phyloP scores from a whole-genome alignment of 1,140 invertebrate genomes.

The Dolichoris vasculosae region DNA sequence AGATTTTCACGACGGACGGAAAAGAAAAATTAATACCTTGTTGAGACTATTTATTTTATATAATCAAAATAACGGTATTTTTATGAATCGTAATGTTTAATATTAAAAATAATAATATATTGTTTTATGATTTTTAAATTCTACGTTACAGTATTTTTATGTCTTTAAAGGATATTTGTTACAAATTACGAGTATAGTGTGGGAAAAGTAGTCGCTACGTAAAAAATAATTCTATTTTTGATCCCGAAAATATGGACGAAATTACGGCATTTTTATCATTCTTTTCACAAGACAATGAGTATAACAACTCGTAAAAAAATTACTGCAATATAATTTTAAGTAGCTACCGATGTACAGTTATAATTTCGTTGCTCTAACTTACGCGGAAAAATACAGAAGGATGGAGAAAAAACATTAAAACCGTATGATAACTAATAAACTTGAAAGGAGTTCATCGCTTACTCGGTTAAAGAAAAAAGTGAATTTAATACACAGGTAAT shows the following conservation, averaged over 20 bases:
- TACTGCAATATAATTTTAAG: background rate
- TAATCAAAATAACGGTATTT: too few species aligned
- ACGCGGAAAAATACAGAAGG: background rate
- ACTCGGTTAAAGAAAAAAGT: background rate
- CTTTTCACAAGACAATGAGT: background rate
- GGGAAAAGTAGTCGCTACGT: background rate
- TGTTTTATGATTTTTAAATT: background rate
- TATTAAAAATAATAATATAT: too few species aligned
- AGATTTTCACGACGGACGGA: too few species aligned
- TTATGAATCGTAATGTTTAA: too few species aligned
- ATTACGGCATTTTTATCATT: background rate
- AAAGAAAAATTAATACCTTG: too few species aligned
- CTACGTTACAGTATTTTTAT: background rate
- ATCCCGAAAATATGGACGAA: background rate
- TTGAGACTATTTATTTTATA: too few species aligned
- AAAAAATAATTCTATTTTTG: background rate
- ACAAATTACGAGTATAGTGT: background rate
- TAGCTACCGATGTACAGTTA: constrained; percentile 11
- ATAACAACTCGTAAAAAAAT: constrained; percentile 1
- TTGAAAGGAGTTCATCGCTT: background rate
- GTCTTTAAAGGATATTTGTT: background rate
- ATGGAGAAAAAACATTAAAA: background rate
- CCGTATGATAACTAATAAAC: constrained; percentile 17
- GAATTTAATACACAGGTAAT: background rate
- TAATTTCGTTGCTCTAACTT: constrained; percentile 11